These are phyloP conservation scores for Pseudorhiza aurosa DNA, from an alignment of 30 jellyfish, hydroid and myxozoan genomes.

Conservation along the genomic window DNA sequence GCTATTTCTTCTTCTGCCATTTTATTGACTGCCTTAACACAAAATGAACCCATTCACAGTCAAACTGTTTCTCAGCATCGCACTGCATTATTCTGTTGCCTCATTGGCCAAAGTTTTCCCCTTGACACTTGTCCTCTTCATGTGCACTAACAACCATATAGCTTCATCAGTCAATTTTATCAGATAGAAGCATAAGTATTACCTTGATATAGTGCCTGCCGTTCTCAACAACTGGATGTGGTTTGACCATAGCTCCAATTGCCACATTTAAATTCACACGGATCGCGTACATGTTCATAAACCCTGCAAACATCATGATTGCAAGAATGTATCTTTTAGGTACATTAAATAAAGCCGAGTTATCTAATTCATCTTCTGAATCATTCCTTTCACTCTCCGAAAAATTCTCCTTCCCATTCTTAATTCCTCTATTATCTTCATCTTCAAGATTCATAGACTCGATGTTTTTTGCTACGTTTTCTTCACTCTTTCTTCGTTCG, in stretches of 20 bases:
- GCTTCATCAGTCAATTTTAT: too few species aligned
- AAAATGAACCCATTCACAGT: not conserved
- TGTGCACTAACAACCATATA: too few species aligned
- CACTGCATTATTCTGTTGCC: too few species aligned
- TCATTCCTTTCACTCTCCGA: conserved; percentile 19
- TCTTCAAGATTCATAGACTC: not conserved
- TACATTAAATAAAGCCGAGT: conserved; percentile 46
- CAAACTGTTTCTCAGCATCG: not conserved
- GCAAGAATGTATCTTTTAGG: conserved; percentile 86
- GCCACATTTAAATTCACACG: conserved; percentile 99
- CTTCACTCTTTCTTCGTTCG: not conserved
- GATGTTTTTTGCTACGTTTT: not conserved
- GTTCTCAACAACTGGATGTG: conserved; percentile 78
- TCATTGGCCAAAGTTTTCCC: too few species aligned
- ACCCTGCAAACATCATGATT: conserved; percentile 92
- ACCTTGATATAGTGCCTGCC: conserved; percentile 87
- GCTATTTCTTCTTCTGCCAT: not conserved
- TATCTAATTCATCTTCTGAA: conserved; percentile 25
- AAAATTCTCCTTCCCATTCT: conserved; percentile 8
- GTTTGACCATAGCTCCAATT: conserved; percentile 97
- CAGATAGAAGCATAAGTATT: too few species aligned
- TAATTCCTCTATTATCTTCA: not conserved
- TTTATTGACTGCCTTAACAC: not conserved
- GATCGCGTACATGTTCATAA: conserved; percentile 93
- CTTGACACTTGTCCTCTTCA: too few species aligned